phyloP scores from a whole-genome alignment of 2,888 invertebrate species.

The Noctua pronuba region DNA sequence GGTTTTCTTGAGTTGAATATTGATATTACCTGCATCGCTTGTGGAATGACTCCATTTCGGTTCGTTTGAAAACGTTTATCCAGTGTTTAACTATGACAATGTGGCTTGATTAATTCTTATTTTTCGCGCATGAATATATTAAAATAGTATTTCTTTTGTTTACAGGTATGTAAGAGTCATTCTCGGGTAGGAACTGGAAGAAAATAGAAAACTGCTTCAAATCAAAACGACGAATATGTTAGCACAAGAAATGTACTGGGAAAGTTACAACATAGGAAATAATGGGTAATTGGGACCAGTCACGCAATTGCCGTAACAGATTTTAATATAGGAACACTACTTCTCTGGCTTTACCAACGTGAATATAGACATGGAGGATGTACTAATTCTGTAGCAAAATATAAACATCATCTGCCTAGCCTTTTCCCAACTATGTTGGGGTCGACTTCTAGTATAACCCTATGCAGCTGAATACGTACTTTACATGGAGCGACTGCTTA shows the following conservation, averaged over 20 bases:
- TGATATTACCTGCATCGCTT: neutral
- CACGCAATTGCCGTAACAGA: neutral
- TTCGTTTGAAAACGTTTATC: neutral
- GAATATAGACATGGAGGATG: neutral
- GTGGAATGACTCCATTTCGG: neutral
- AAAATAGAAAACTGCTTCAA: neutral
- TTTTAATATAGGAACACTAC: neutral
- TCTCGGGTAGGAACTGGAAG: neutral
- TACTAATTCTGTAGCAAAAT: neutral
- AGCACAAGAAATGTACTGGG: neutral
- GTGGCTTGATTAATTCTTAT: neutral
- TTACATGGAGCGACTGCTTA: too few relatives aligned
- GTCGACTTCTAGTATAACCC: too few relatives aligned
- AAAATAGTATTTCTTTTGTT: neutral
- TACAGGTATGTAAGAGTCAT: slow-evolving; percentile 31
- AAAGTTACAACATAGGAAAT: neutral
- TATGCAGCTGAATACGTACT: too few relatives aligned
- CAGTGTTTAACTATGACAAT: neutral
- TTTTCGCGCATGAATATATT: too few relatives aligned
- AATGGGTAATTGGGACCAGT: neutral
- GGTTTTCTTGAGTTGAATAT: slow-evolving; percentile 37
- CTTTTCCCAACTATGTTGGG: too few relatives aligned
- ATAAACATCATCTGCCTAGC: too few relatives aligned
- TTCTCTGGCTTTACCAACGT: neutral
- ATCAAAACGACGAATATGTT: neutral